Evolutionary conservation across 1,140 invertebrate genomes (phyloP).

Genomic region (Aphaenogaster rudis): DNA sequence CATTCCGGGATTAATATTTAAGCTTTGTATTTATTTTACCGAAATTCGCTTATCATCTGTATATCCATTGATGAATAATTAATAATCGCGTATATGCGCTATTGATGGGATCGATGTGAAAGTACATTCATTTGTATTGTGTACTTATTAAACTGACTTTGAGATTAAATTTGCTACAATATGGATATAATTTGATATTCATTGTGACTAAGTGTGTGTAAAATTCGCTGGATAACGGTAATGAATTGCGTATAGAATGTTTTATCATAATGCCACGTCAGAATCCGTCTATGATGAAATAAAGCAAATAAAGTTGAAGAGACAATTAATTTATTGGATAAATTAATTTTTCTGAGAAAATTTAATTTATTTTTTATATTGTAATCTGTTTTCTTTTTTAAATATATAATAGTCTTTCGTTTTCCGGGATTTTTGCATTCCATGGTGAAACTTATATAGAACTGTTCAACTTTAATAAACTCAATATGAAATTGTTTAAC

Average conservation of each 20-base stretch:
- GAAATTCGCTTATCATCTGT: constrained; percentile 13
- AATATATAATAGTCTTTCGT: not conserved
- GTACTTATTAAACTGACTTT: constrained; percentile 13
- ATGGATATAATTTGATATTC: constrained; percentile 9
- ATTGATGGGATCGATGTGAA: not conserved
- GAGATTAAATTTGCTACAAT: constrained; percentile 27
- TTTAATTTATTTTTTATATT: not conserved
- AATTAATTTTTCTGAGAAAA: not conserved
- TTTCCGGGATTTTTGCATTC: not conserved
- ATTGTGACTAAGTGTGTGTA: not conserved
- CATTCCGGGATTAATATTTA: not conserved
- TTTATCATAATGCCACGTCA: not conserved
- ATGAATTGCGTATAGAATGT: not conserved
- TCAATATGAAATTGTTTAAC: not conserved
- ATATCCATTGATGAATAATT: not conserved
- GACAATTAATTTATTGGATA: not conserved
- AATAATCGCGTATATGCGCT: not conserved
- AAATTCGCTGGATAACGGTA: not conserved
- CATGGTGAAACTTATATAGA: not conserved
- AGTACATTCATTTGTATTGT: not conserved
- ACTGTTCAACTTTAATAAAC: not conserved
- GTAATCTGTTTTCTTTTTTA: not conserved
- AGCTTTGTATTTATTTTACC: constrained; percentile 26
- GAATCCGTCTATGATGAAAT: not conserved
- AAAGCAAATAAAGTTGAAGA: not conserved